These are phyloP conservation scores for Odontocerum albicorne DNA, from an alignment of 2,888 invertebrate genomes.

Conservation along the genomic window DNA sequence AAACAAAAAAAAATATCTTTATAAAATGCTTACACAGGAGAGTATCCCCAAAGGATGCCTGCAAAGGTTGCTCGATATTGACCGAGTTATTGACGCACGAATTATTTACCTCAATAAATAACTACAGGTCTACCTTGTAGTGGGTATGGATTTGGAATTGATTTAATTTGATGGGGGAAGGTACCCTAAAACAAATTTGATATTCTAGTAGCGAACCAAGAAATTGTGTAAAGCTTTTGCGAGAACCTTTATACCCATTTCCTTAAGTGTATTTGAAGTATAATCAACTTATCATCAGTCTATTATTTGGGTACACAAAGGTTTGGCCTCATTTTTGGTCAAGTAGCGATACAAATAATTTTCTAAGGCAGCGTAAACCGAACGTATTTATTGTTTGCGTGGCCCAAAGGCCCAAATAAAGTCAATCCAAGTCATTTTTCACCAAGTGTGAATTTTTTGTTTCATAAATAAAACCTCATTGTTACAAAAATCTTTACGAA, in stretches of 20 bases:
- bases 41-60: constrained; percentile 12
- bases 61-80: constrained; percentile 24
- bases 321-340: no score
- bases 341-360: no score
- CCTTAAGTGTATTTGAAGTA: constrained; percentile 20
- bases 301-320: constrained; percentile 1
- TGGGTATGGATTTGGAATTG: constrained; percentile 19
- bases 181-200: constrained; percentile 23
- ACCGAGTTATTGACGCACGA: constrained; percentile 19
- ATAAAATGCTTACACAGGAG: constrained; percentile 5
- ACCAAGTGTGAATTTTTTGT: no score
- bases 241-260: constrained; percentile 3
- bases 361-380: no score
- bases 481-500: no score
- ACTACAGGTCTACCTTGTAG: no score
- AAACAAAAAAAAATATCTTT: constrained; percentile 16
- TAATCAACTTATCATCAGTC: constrained; percentile 28
- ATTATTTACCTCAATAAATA: constrained; percentile 17
- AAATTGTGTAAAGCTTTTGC: constrained; percentile 22
- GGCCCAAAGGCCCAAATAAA: no score
- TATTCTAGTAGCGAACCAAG: constrained; percentile 25
- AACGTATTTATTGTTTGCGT: no score
- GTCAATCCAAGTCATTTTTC: no score
- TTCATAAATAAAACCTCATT: no score
- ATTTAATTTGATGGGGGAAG: constrained; percentile 21